These are phyloP conservation scores for Nematopogon swammerdamellus DNA, from an alignment of 2,888 invertebrate genomes.

Conservation along the genomic window DNA sequence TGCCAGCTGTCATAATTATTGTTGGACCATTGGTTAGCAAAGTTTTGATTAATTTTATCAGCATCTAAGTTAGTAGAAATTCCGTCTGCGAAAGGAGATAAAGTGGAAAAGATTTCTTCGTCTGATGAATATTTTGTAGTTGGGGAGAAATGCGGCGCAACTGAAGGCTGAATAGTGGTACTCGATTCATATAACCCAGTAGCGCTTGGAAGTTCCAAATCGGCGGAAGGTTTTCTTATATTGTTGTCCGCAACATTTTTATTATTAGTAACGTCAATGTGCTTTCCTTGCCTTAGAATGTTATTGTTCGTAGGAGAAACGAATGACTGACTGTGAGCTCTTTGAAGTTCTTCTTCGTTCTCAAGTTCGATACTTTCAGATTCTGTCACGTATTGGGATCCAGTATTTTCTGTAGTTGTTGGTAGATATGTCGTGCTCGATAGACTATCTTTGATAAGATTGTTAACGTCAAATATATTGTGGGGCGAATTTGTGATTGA, in stretches of 20 bases:
- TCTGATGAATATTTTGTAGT: slow-evolving; percentile 24
- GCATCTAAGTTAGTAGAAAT: slow-evolving; percentile 38
- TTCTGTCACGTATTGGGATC: slow-evolving; percentile 37
- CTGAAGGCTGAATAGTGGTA: slow-evolving; percentile 27
- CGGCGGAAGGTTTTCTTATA: slow-evolving; percentile 34
- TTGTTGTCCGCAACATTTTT: slow-evolving; percentile 17
- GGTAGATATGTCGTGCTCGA: slow-evolving; percentile 14
- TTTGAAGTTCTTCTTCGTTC: slow-evolving; percentile 62
- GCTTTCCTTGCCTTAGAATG: slow-evolving; percentile 35
- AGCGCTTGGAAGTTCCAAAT: slow-evolving; percentile 39
- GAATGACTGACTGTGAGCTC: slow-evolving; percentile 69
- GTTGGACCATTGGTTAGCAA: slow-evolving; percentile 43
- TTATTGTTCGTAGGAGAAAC: slow-evolving; percentile 55
- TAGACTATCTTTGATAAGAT: slow-evolving; percentile 20
- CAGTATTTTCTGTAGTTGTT: slow-evolving; percentile 22
- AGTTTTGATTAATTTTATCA: slow-evolving; percentile 44
- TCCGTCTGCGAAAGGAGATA: slow-evolving; percentile 24
- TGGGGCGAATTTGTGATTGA: slow-evolving; percentile 26
- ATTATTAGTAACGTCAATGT: slow-evolving; percentile 22
- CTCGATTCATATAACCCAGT: slow-evolving; percentile 21
- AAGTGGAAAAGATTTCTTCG: slow-evolving; percentile 22
- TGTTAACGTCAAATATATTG: slow-evolving; percentile 38
- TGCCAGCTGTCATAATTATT: slow-evolving; percentile 59
- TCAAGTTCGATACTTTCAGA: slow-evolving; percentile 43
- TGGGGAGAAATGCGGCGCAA: slow-evolving; percentile 21